phyloP scores from a whole-genome alignment of 1,140 invertebrate species.

The Zaprionus ornatus region DNA sequence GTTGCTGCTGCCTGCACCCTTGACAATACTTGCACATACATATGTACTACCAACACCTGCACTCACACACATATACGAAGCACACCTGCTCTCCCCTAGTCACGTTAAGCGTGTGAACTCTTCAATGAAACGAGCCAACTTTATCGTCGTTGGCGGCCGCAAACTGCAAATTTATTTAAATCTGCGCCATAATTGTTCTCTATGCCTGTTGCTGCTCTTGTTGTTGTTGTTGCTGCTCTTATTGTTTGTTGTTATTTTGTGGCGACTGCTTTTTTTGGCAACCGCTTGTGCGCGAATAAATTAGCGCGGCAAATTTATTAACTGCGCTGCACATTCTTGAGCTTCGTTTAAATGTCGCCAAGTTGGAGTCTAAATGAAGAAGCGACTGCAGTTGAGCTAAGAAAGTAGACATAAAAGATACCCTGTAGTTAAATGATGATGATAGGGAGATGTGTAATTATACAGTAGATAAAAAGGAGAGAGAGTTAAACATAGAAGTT shows the following conservation, averaged over 20 bases:
- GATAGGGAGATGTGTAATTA: not conserved
- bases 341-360: conserved; percentile 8
- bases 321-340: conserved; percentile 57
- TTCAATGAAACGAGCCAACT: conserved; percentile 37
- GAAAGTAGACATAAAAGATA: not conserved
- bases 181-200: conserved; percentile 75
- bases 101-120: conserved; percentile 68
- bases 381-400: not conserved
- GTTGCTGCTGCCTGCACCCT: conserved; percentile 63
- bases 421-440: not conserved
- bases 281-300: conserved; percentile 59
- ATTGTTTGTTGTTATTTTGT: conserved; percentile 12
- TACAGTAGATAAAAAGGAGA: not conserved
- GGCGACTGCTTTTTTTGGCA: conserved; percentile 30
- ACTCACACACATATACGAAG: conserved; percentile 20
- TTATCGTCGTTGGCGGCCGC: conserved; percentile 14
- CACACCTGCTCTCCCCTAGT: not conserved
- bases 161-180: conserved; percentile 75
- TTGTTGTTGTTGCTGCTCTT: not conserved
- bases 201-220: conserved; percentile 61
- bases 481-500: no score
- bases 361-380: conserved; percentile 4
- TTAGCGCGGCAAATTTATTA: conserved; percentile 70
- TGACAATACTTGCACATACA: conserved; percentile 34
- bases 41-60: not conserved